Conservation (phyloP, 1,140 invertebrate species). For the Geopemphigus sp. region DNA sequence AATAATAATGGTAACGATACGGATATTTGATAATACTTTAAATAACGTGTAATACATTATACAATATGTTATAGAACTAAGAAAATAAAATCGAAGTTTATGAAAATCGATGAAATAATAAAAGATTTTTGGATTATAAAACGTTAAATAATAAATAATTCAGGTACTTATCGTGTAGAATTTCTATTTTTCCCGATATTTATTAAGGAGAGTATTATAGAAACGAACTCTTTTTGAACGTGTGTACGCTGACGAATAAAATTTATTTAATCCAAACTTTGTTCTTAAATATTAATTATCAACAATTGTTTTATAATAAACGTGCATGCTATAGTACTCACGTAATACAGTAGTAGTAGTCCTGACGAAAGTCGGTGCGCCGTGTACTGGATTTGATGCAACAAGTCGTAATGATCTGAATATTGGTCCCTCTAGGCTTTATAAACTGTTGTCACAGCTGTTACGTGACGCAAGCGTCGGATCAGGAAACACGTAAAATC, state of each 20-base stretch:
- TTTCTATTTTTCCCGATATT: neutral
- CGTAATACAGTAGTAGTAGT: neutral
- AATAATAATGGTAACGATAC: too few relatives aligned
- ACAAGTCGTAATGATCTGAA: slow-evolving; percentile 48
- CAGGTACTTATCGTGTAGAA: neutral
- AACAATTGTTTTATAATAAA: neutral
- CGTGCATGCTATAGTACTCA: slow-evolving; percentile 6
- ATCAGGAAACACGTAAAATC: neutral
- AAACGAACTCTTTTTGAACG: neutral
- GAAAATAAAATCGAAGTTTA: too few relatives aligned
- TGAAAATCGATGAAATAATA: too few relatives aligned
- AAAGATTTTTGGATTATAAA: neutral
- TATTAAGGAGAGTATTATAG: neutral
- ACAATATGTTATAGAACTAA: too few relatives aligned
- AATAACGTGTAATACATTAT: too few relatives aligned
- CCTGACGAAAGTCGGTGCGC: slow-evolving; percentile 8
- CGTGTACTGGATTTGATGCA: slow-evolving; percentile 36
- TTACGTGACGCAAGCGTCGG: slow-evolving; percentile 33
- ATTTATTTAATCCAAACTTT: neutral
- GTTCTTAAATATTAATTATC: neutral
- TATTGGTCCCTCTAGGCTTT: slow-evolving; percentile 30
- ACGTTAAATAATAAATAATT: neutral
- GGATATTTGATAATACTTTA: too few relatives aligned
- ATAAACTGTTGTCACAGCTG: slow-evolving; percentile 23
- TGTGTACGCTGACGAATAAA: too few relatives aligned